phyloP scores from a whole-genome alignment of 1,140 invertebrate genomes.

The Sycobia sp. region DNA sequence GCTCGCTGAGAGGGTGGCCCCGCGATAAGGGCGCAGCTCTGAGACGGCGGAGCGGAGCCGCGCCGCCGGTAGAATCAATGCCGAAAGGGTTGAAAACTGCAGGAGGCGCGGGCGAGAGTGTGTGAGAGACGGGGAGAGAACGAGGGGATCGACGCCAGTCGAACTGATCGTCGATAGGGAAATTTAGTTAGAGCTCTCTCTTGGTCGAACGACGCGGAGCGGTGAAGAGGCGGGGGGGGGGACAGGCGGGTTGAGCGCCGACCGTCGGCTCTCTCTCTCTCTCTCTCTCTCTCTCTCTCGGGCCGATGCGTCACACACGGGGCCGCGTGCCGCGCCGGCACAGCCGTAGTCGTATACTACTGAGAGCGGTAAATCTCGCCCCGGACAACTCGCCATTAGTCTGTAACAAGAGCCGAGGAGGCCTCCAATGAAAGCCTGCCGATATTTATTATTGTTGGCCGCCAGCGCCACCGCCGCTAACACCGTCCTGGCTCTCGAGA shows the following conservation, averaged over 20 bases:
- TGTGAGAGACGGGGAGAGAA: too few relatives aligned
- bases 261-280: too few relatives aligned
- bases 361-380: slow-evolving; percentile 28
- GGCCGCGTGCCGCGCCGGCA: neutral
- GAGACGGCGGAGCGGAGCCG: too few relatives aligned
- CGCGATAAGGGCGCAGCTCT: slow-evolving; percentile 54
- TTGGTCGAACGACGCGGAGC: neutral
- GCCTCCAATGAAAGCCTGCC: slow-evolving; percentile 8
- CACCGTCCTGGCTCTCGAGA: too few relatives aligned
- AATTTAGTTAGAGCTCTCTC: slow-evolving; percentile 55
- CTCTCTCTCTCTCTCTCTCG: too few relatives aligned
- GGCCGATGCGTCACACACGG: slow-evolving; percentile 20
- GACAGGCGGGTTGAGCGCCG: slow-evolving; percentile 14
- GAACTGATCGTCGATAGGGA: slow-evolving; percentile 59
- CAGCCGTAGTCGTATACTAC: slow-evolving; percentile 9
- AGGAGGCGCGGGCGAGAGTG: neutral
- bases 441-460: slow-evolving; percentile 24
- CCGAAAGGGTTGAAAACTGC: slow-evolving; percentile 49
- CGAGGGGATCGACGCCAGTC: slow-evolving; percentile 33
- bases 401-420: slow-evolving; percentile 11
- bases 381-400: slow-evolving; percentile 30
- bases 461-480: too few relatives aligned
- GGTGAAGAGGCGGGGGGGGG: slow-evolving; percentile 36
- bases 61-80: slow-evolving; percentile 57
- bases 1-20: slow-evolving; percentile 24